Evolutionary conservation across 53 echinoderm and acorn worm species (phyloP).

Genomic region (Arbacia lixula): DNA sequence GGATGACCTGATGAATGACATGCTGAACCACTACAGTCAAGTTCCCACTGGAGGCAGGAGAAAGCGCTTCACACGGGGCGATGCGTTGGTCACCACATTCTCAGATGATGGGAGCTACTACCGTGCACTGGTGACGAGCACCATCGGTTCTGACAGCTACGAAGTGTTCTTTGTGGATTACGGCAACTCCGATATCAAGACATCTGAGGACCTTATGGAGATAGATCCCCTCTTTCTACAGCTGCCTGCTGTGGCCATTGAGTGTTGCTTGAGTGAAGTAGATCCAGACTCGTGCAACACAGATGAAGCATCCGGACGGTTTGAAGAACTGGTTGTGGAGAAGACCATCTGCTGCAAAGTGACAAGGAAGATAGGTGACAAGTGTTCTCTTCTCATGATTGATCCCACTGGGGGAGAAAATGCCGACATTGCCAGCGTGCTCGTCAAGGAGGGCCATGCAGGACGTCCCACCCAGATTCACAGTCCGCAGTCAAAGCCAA

Average conservation of each 20-base stretch:
- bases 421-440: constrained; percentile 71
- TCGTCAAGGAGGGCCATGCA: constrained; percentile 85
- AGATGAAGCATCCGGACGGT: constrained; percentile 62
- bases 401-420: constrained; percentile 85
- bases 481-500: constrained; percentile 31
- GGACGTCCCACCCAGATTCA: constrained; percentile 49
- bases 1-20: constrained; percentile 85
- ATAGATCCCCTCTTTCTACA: constrained; percentile 69
- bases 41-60: background rate
- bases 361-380: constrained; percentile 63
- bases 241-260: constrained; percentile 81
- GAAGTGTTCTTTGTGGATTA: constrained; percentile 93
- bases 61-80: constrained; percentile 30
- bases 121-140: constrained; percentile 65
- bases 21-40: constrained; percentile 65
- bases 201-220: constrained; percentile 46
- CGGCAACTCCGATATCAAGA: constrained; percentile 85
- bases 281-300: constrained; percentile 59
- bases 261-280: constrained; percentile 80
- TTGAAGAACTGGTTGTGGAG: constrained; percentile 79
- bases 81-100: constrained; percentile 81
- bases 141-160: constrained; percentile 64
- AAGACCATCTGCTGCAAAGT: constrained; percentile 85
- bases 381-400: constrained; percentile 73
- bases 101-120: constrained; percentile 86